A percentile compares a stretch with the other conserved stretches of the same genome.
Conservation (phyloP, 2,888 invertebrate genomes). For the Mycalesis mineus region DNA sequence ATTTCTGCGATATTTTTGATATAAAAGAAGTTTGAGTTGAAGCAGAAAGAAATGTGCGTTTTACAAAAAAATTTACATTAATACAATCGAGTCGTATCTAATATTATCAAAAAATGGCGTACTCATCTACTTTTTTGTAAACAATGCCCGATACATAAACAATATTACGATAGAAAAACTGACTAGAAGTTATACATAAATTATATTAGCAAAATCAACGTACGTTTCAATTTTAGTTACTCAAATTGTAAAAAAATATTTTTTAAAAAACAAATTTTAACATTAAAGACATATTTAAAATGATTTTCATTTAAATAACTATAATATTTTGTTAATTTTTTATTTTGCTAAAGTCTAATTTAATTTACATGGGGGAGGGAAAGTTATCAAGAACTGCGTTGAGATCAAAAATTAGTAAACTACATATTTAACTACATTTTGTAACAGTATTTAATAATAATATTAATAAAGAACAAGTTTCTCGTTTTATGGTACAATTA, state of each 20-base stretch:
- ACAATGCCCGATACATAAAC: not conserved
- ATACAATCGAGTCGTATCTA: not conserved
- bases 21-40: not conserved
- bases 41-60: not conserved
- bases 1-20: not conserved
- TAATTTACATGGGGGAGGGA: not conserved
- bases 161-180: not conserved
- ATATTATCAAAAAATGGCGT: not conserved
- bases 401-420: too few relatives aligned
- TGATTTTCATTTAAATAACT: not conserved
- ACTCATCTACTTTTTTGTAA: not conserved
- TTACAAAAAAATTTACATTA: not conserved
- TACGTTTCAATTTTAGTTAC: not conserved
- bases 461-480: too few relatives aligned
- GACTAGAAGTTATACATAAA: slow-evolving; percentile 1
- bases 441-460: too few relatives aligned
- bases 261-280: not conserved
- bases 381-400: not conserved
- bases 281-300: not conserved
- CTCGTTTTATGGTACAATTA: too few relatives aligned
- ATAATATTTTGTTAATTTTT: not conserved
- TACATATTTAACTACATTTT: too few relatives aligned
- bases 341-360: not conserved
- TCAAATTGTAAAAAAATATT: not conserved
- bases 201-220: not conserved